These are phyloP conservation scores for Ascaphus truei DNA, from an alignment of 2,113 vertebrate species.

Conservation along the genomic window DNA sequence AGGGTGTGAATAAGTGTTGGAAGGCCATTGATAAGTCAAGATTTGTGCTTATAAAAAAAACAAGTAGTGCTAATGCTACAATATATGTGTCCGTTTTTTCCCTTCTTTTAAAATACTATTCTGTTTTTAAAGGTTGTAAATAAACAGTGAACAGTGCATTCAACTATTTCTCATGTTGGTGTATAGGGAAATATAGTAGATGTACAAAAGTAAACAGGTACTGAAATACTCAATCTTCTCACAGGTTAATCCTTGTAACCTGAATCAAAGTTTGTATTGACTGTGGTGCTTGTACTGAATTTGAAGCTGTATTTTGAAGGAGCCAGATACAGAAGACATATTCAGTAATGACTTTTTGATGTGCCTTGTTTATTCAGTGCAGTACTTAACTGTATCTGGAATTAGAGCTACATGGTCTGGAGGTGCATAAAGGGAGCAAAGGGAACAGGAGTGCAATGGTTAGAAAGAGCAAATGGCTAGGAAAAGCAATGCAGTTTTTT, in stretches of 20 bases:
- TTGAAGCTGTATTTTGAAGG: constrained; percentile 11
- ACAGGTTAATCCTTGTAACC: constrained; percentile 14
- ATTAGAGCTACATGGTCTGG: constrained; percentile 52
- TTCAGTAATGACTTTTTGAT: constrained; percentile 64
- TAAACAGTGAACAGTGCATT: constrained; percentile 16
- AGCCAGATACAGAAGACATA: constrained; percentile 59
- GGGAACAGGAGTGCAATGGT: background rate
- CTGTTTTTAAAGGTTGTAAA: too few species aligned
- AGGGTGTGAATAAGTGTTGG: too few species aligned
- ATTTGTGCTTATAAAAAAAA: too few species aligned
- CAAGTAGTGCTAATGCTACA: too few species aligned
- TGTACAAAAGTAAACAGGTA: constrained; percentile 34
- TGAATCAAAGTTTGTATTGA: constrained; percentile 45
- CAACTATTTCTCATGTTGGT: background rate
- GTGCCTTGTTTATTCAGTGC: constrained; percentile 59
- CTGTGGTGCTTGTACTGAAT: constrained; percentile 28
- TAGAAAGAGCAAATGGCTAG: constrained; percentile 17
- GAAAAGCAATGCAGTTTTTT: background rate
- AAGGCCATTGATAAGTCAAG: too few species aligned
- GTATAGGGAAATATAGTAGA: constrained; percentile 6
- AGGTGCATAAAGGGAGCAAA: constrained; percentile 46
- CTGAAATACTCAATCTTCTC: constrained; percentile 38
- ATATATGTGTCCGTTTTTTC: too few species aligned
- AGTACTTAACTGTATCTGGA: constrained; percentile 50
- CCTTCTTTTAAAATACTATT: too few species aligned